Evolutionary conservation across 2,888 invertebrate genomes (phyloP), one percentile per base, ranked within the genome.

Genomic region (Lymantria dispar): DNA sequence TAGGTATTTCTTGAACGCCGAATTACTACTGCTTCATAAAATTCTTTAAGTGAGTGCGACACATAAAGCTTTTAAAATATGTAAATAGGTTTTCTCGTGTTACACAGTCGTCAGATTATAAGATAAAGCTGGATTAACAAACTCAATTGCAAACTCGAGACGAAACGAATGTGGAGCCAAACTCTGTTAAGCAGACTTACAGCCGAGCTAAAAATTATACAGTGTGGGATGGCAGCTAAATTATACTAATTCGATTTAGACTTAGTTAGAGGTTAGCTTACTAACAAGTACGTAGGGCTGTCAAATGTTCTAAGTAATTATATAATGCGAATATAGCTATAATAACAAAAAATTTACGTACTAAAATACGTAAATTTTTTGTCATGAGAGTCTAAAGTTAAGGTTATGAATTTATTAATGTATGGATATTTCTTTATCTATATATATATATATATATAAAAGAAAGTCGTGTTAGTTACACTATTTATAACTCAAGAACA

Each of bases 71-170:
- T 40, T 14, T 40, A 40, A 40, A 40, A 40, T 40, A 40, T 40
- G 40, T 40, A 40, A 40, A 40, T 40, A 40, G 40, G 15, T 40
- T 40, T 40, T 40, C 40, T 40, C 12, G 40, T 10, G 40, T 40
- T 40, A 40, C 40, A 40, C 40, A 12, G 14, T 40, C 7, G 42
- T 42, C 13, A 42, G 42, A 42, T 29, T 42, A 30, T 29, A 42
- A 42, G 40, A 40, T 40, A 40, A 47, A 47, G 47, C 47, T 41
- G 29, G 12, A 41, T 41, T 33, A 47, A 41, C 47, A 47, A 41
- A 47, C 37, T 41, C 33, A 33, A 41, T 37, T 47, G 41, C n/a
- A 33, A 41, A 47, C 47, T 40, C 33, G 22, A 31, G 31, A 31
- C 38, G 40, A n/a, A 41, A 33, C 31, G 36, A 22, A 47, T 40